Evolutionary conservation across 2,797 vertebrate species (phyloP), one percentile per base, ranked within the genome.

Genomic region (Sebastes oblongus): DNA sequence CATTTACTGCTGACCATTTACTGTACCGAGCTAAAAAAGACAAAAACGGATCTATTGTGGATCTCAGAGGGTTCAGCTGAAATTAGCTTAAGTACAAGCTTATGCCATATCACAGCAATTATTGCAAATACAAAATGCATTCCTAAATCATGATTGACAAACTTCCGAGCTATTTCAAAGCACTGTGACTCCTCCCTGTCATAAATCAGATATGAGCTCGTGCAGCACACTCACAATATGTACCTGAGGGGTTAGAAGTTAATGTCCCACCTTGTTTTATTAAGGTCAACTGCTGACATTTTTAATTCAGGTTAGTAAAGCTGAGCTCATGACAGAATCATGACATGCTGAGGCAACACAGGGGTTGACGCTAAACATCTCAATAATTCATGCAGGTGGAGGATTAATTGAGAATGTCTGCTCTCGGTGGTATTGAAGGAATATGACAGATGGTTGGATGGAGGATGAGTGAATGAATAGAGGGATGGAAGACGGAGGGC

Each of bases 201-300:
- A 75, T 91, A 16, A 87, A 91, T 88, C 78, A 86, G 56, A 77
- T 32, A 88, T 88, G 80, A 77, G 36, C 42, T 54, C 1, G 1
- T 58, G 72, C 69, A 36, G 59, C 68, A 70, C 32, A 24, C 39
- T 77, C 42, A 56, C 69, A 65, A 36, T 46, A 64, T 70, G 71
- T 34, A 81, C 83, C 81, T 83, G 60, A 14, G 65, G 86, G 77
- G 78, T 74, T 82, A 39, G 16, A 83, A 85, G 81, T 79, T 70
- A 76, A 89, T 73, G 82, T 84, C 75, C 61, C 75, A 81, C 72
- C 75, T 88, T 90, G 87, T 92, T 91, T 92, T 78, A 82, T 92
- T 83, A 91, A 93, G 87, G 92, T 92, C 90, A 93, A 69, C 88
- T 36, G 75, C 79, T 94, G 90, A 92, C 91, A 93, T 93, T 92